Evolutionary conservation across 2,797 vertebrate genomes (phyloP).

Genomic region (Bucorvus abyssinicus): DNA sequence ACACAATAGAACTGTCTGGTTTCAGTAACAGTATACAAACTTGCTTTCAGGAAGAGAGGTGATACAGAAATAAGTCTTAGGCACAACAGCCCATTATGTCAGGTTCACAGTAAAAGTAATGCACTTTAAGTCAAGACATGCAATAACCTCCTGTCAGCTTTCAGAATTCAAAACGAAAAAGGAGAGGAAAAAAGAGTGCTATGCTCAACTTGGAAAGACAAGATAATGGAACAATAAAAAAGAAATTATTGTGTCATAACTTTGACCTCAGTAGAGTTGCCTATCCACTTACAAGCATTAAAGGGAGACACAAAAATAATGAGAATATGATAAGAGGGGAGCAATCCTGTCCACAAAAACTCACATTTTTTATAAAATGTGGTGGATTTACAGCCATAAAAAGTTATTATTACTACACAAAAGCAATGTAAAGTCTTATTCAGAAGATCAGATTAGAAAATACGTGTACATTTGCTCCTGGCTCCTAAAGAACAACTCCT

Average conservation of each 20-base stretch:
- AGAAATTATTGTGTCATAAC: not conserved
- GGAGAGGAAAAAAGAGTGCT: not conserved
- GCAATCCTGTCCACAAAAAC: not conserved
- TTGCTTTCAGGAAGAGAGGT: not conserved
- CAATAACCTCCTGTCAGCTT: not conserved
- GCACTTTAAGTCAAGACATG: not conserved
- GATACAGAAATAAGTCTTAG: not conserved
- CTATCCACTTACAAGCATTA: not conserved
- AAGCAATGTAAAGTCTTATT: not conserved
- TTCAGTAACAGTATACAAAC: not conserved
- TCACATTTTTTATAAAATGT: not conserved
- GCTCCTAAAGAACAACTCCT: not conserved
- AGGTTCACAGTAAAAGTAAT: not conserved
- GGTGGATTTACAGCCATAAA: not conserved
- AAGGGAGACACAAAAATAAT: not conserved
- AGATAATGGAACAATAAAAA: not conserved
- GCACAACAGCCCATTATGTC: not conserved
- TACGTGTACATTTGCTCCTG: not conserved
- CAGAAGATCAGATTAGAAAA: not conserved
- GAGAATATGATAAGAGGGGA: not conserved
- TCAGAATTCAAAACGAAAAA: not conserved
- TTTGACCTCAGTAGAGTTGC: not conserved
- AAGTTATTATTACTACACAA: not conserved
- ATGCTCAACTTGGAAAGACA: not conserved
- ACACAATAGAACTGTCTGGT: not conserved